Evolutionary conservation across 2,888 invertebrate species (phyloP).

Genomic region (Tetragnatha montana): DNA sequence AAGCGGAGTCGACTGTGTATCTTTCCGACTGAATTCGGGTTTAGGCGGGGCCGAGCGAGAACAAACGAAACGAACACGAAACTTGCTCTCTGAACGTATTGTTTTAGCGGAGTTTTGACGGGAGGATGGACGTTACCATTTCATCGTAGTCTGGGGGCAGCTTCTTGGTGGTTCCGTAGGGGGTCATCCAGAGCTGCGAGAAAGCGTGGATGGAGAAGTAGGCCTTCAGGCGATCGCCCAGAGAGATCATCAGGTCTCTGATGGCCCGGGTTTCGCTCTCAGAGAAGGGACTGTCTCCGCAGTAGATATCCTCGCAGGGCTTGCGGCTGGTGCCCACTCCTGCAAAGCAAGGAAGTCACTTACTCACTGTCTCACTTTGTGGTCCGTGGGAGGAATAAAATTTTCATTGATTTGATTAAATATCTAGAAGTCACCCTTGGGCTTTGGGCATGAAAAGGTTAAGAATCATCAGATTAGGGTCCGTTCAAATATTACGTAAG

Average conservation of each 20-base stretch:
- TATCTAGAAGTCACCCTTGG: no score
- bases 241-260: conserved; percentile 61
- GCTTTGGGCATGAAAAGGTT: no score
- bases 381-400: neutral
- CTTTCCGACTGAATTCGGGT: no score
- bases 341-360: neutral
- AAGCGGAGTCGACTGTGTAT: no score
- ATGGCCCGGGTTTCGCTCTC: conserved; percentile 72
- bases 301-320: conserved; percentile 72
- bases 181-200: conserved; percentile 72
- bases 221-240: conserved; percentile 62
- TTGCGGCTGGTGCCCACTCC: conserved; percentile 71
- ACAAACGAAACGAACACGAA: no score
- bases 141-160: conserved; percentile 60
- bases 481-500: no score
- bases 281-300: conserved; percentile 72
- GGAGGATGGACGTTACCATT: conserved; percentile 40
- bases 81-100: no score
- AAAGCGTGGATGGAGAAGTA: conserved; percentile 72
- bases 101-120: no score
- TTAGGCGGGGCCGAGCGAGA: no score
- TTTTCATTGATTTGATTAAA: neutral
- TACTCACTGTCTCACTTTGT: no score
- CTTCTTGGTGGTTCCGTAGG: conserved; percentile 68
- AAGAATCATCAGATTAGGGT: no score